A percentile compares a stretch with the other conserved stretches of the same genome.
phyloP scores from a whole-genome alignment of 2,113 vertebrate genomes.

The Epinephelus cyanopodus region DNA sequence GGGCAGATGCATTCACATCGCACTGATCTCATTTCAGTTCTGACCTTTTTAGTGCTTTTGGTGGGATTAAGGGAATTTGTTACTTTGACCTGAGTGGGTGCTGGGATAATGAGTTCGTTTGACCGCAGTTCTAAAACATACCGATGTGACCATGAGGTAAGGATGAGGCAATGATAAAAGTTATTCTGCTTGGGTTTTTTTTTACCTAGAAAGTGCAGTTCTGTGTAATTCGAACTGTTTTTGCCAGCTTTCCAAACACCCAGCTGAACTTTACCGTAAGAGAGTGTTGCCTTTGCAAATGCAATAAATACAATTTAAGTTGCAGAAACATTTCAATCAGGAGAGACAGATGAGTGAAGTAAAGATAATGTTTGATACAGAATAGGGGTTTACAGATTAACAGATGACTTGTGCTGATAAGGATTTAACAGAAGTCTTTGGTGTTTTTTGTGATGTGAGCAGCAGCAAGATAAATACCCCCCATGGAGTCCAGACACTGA shows the following conservation, averaged over 20 bases:
- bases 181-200: neutral
- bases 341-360: too few relatives aligned
- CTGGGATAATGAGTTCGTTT: constrained; percentile 41
- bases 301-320: neutral
- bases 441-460: too few relatives aligned
- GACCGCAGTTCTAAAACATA: constrained; percentile 23
- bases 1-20: constrained; percentile 34
- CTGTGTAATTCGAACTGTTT: neutral
- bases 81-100: constrained; percentile 33
- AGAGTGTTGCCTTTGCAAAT: neutral
- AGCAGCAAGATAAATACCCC: too few relatives aligned
- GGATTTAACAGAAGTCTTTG: too few relatives aligned
- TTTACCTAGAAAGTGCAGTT: neutral
- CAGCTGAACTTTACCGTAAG: neutral
- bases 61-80: constrained; percentile 37
- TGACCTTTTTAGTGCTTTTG: constrained; percentile 48
- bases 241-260: neutral
- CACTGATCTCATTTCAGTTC: constrained; percentile 54
- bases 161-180: constrained; percentile 19
- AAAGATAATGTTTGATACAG: too few relatives aligned
- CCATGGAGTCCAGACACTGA: too few relatives aligned
- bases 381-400: too few relatives aligned
- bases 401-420: too few relatives aligned
- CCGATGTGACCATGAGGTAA: constrained; percentile 21
- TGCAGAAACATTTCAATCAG: neutral